Base-by-base conservation (phyloP, 2,888 invertebrate genomes). In the Blera fallax region DNA sequence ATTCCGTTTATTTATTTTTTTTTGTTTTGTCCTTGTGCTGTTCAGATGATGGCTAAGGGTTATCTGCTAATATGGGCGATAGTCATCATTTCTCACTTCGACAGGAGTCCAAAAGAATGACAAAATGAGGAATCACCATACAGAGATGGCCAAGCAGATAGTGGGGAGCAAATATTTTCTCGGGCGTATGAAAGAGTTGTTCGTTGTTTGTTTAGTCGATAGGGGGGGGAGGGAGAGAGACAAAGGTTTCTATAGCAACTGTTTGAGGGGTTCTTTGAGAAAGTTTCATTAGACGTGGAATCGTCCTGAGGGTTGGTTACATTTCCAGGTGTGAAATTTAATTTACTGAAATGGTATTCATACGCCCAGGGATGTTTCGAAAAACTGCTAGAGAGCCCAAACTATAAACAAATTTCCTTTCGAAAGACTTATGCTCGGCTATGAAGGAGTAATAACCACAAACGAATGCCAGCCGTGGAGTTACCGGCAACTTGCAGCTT, bases 31-130 rank as follows among this genome's bases (percentile, higher is more conserved):
- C 10, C 2, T 52, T 37, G 43, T 34, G 40, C 56, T 65, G 58
- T 43, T 40, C 50, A 37, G 34, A 62, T 34, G 70, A 27, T 72
- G 37, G 50, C 21, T 67, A 62, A 52, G 67, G 73, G 43, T 60
- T 78, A 69, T 77, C 67, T 60, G 69, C 62, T 74, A 67, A 74
- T 74, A 62, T 58, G 73, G 32, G 6, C 10, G 67, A 80, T 80
- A 80, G 62, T 52, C 73, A 80, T 80, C 80, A 74, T 80, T 80
- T 67, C 60, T 54, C 67, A 80, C 73, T 60, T 80, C 45, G 32
- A 16, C 48, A 16, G 11, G 5, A 34, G 54, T 10, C 18, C 1
- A 14, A 58, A 14, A 45, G 14, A 56, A 48, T 60, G 34, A 45
- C 29, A 29, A 29, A 43, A 69, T 40, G 58, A 34, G 24, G 58